Evolutionary conservation across 2,888 invertebrate species (phyloP).

Genomic region (Cerastoderma edule): DNA sequence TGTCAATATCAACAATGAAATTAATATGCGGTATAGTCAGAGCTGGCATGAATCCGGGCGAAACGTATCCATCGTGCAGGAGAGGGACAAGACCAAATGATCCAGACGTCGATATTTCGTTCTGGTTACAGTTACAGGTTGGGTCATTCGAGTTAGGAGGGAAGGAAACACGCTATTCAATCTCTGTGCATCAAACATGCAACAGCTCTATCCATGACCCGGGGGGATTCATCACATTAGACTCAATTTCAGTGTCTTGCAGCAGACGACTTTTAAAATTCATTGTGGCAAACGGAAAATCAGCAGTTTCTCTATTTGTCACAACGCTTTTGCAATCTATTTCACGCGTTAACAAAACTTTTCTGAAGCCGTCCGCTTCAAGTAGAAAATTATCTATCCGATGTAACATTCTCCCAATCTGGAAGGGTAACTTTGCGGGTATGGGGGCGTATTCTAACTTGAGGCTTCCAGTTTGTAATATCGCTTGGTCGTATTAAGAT

Average conservation of each 20-base stretch:
- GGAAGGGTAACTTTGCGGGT: no score
- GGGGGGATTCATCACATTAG: neutral
- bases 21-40: neutral
- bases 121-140: no score
- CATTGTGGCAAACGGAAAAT: neutral
- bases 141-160: no score
- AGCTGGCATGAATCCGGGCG: neutral
- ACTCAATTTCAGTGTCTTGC: neutral
- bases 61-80: neutral
- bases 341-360: no score
- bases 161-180: neutral
- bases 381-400: no score
- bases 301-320: neutral
- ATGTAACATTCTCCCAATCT: no score
- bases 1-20: neutral
- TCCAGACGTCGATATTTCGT: no score
- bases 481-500: no score
- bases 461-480: no score
- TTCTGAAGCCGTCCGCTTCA: no score
- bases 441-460: no score
- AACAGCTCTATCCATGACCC: neutral
- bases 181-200: neutral
- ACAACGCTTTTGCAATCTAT: slow-evolving; percentile 6
- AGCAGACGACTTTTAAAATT: neutral
- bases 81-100: no score